Conservation (phyloP, 2,113 vertebrate species). For the Hymenochirus boettgeri region DNA sequence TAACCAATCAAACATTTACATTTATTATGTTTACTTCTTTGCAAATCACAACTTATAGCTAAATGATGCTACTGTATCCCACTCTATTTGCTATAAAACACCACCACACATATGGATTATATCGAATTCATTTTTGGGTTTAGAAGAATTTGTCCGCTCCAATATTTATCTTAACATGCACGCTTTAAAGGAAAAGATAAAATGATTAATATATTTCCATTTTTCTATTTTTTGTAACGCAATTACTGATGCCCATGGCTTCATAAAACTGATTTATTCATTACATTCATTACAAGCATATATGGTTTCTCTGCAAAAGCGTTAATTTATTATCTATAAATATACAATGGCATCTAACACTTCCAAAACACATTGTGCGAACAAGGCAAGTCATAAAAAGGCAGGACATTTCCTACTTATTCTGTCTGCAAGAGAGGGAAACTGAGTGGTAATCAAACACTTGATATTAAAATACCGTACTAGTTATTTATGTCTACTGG, state of each 20-base stretch:
- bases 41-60: no score
- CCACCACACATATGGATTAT: no score
- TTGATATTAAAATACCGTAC: not conserved
- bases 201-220: slow-evolving; percentile 15
- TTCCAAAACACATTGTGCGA: slow-evolving; percentile 10
- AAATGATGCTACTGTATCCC: no score
- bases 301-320: slow-evolving; percentile 14
- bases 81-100: no score
- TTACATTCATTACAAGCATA: slow-evolving; percentile 26
- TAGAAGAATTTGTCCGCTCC: not conserved
- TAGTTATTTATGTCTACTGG: not conserved
- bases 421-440: not conserved
- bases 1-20: no score
- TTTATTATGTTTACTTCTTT: no score
- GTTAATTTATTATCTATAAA: slow-evolving; percentile 31
- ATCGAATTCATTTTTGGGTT: no score
- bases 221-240: slow-evolving; percentile 26
- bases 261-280: slow-evolving; percentile 30
- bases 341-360: slow-evolving; percentile 23
- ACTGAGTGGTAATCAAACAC: not conserved
- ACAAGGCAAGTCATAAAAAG: slow-evolving; percentile 27
- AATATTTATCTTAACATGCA: slow-evolving; percentile 1
- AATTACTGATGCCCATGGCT: slow-evolving; percentile 32
- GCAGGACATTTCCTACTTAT: slow-evolving; percentile 13
- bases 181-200: slow-evolving; percentile 1